Evolutionary conservation across 1,140 invertebrate species (phyloP), one percentile per base, ranked within the genome.

Genomic region (Macrobrachium rosenbergii): DNA sequence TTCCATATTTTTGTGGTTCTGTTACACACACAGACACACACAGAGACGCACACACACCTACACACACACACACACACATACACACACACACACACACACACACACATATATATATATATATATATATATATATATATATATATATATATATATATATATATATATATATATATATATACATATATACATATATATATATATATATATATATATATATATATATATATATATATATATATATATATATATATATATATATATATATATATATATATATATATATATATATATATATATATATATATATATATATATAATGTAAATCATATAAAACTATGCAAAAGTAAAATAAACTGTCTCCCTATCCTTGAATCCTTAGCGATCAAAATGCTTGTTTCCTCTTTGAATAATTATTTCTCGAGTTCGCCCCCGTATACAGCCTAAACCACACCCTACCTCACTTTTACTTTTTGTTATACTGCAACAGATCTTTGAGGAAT

Each of bases 171-270:
- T 73, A 73, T 73, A 73, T 73, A 73, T 73, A 73, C 28, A 73
- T 73, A 73, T 73, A 73, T 73, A 73, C 28, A 73, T 73, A 73
- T 73, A 73, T 73, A 73, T 73, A 73, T 73, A 73, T 73, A 73
- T 73, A 73, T 73, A 73, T 73, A 73, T 73, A 73, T 73, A 73
- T 73, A 73, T 73, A 73, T 73, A 73, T 73, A 73, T 73, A 73
- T 73, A 73, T 73, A 73, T 73, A 73, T 73, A 73, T 73, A 73
- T 73, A 73, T 73, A 73, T 73, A 73, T 73, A 73, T 73, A 73
- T 63, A 63, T 63, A 63, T 63, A 63, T 63, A 63, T 63, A 63
- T 63, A 63, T 63, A 63, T 14, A 14, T 73, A 73, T 73, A 73
- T 73, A 73, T 73, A 14, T 73, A 73, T 73, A 73, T 73, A 73